phyloP scores from a whole-genome alignment of 2,888 invertebrate genomes.

The Tetragonula carbonaria region DNA sequence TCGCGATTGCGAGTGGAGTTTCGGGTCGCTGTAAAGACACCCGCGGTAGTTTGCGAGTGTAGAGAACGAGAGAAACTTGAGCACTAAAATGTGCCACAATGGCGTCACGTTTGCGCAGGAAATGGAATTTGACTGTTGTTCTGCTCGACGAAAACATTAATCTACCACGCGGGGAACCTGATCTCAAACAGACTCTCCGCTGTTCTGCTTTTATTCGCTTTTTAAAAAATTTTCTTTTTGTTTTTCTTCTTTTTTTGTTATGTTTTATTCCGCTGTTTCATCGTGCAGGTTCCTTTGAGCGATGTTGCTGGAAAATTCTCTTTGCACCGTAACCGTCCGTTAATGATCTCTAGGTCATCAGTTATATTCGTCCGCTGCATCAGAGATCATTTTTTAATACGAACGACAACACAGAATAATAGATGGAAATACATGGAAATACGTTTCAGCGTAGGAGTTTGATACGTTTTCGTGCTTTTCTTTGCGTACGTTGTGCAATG shows the following conservation, averaged over 20 bases:
- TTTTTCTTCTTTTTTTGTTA: background rate
- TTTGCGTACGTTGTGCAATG: background rate
- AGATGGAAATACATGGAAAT: too few relatives aligned
- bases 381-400: background rate
- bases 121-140: background rate
- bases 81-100: constrained; percentile 3
- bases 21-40: constrained; percentile 23
- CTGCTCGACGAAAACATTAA: background rate
- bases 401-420: background rate
- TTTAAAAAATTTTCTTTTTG: background rate
- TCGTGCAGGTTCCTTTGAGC: background rate
- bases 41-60: background rate
- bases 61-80: constrained; percentile 9
- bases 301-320: background rate
- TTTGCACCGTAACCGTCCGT: background rate
- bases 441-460: background rate
- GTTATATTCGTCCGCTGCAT: background rate
- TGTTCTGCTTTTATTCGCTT: too few relatives aligned
- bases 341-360: background rate
- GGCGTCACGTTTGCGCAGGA: background rate
- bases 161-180: too few relatives aligned
- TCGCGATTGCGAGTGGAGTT: constrained; percentile 23
- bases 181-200: too few relatives aligned
- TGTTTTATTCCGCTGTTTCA: background rate
- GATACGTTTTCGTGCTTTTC: background rate